Percentiles rank a stretch among this genome's conserved stretches.
These are phyloP conservation scores for Ceratoteleas bidentatus DNA, from an alignment of 1,140 invertebrate genomes.

Conservation along the genomic window DNA sequence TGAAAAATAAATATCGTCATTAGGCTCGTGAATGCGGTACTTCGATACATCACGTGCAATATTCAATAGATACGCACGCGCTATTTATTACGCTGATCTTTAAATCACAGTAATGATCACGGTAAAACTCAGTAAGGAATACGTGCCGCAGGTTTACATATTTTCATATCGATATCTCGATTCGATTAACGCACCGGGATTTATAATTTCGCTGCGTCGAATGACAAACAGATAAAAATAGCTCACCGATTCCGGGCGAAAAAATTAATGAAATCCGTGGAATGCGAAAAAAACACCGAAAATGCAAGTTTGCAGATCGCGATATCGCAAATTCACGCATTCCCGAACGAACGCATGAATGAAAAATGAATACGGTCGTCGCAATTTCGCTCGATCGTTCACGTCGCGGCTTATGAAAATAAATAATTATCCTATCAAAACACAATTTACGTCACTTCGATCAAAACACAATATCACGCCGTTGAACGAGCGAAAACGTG, in stretches of 20 bases:
- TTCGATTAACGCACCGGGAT: no score
- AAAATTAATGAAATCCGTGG: slow-evolving; percentile 8
- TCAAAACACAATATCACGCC: slow-evolving; percentile 7
- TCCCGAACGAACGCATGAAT: slow-evolving; percentile 1
- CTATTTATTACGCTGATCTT: slow-evolving; percentile 56
- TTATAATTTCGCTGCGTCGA: no score
- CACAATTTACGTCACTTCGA: slow-evolving; percentile 15
- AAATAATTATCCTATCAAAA: slow-evolving; percentile 36
- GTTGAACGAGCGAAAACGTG: slow-evolving; percentile 16
- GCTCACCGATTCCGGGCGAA: no score
- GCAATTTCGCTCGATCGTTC: not conserved
- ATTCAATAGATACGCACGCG: slow-evolving; percentile 47
- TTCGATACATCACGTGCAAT: slow-evolving; percentile 46
- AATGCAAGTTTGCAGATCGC: slow-evolving; percentile 36
- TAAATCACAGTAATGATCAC: slow-evolving; percentile 56
- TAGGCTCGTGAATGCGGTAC: slow-evolving; percentile 31
- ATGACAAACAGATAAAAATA: no score
- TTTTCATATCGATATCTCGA: slow-evolving; percentile 24
- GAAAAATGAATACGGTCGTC: slow-evolving; percentile 10
- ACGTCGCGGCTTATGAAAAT: slow-evolving; percentile 9
- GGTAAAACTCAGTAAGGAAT: slow-evolving; percentile 38
- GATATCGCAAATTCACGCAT: slow-evolving; percentile 33
- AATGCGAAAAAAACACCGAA: slow-evolving; percentile 20
- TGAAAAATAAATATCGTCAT: slow-evolving; percentile 58
- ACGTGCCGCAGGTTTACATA: slow-evolving; percentile 47